Base-by-base conservation (phyloP, 2,113 vertebrate genomes). In the Calyptommatus sinebrachiatus region DNA sequence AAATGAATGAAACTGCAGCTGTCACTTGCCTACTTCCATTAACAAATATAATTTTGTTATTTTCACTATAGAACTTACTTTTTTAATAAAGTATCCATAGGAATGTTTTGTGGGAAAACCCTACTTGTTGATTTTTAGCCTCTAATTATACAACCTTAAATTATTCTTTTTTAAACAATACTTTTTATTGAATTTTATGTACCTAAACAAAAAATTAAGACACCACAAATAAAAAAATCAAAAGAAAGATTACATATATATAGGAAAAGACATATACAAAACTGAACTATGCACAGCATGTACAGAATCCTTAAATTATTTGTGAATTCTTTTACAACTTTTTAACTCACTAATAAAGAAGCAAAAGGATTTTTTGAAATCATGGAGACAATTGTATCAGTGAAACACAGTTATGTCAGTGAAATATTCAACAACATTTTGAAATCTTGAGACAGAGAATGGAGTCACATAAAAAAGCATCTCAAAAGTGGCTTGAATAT, bases 351-450 rank as follows among this genome's bases (percentile, higher is more conserved):
- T n/a, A 53, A 5, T 80, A 2, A 26, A 48, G 1, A 87, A 31
- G 31, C 1, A 81, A 82, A 79, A 9, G 7, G 63, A n/a, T 35
- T 76, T 82, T 67, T 65, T 62, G 12, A 62, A 60, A 76, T 82
- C 12, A 76, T 62, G 53, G 66, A 3, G 75, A 21, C 7, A 20
- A 7, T 53, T 81, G 61, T 75, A 9, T 0, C 0, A 21, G 70
- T 50, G 62, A 57, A 26, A 66, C 29, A 86, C 45, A 16, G 28
- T 53, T 81, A 61, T 75, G 11, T 0, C 0, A 16, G 67, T 50
- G 57, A 62, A 26, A 66, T n/a, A 86, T 48, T 16, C 31, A 83
- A 67, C 53, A 81, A 80, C 53, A 12, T 60, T 78, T 69, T 76
- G 8, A 71, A 85, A 14, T 0, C 21, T 62, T 18, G 63, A 28